Conservation (phyloP, 2,797 vertebrate species). For the Rhodeus uyekii region DNA sequence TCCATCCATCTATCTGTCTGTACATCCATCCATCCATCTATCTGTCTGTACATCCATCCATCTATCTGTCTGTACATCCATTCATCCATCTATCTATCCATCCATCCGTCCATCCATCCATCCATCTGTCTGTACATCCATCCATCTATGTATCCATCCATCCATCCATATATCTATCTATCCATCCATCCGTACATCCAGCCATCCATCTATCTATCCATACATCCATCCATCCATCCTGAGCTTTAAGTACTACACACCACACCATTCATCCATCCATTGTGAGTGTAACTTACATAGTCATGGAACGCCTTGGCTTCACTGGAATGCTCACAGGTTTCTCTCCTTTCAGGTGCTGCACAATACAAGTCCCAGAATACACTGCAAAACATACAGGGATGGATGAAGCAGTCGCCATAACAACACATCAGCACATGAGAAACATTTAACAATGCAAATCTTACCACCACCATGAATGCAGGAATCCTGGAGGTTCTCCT, state of each 20-base stretch:
- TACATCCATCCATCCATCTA: not conserved
- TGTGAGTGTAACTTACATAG: conserved; percentile 78
- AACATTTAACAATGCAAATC: conserved; percentile 54
- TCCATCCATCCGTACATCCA: too few relatives aligned
- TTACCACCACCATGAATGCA: conserved; percentile 96
- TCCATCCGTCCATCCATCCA: too few relatives aligned
- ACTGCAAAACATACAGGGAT: conserved; percentile 65
- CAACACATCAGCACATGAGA: not conserved
- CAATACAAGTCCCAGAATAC: conserved; percentile 92
- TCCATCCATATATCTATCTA: too few relatives aligned
- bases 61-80: too few relatives aligned
- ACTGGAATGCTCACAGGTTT: conserved; percentile 88
- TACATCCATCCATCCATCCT: not conserved
- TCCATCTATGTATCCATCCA: not conserved
- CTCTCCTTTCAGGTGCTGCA: conserved; percentile 86
- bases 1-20: not conserved
- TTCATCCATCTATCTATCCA: too few relatives aligned
- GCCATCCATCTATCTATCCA: not conserved
- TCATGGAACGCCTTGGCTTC: conserved; percentile 91
- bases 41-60: too few relatives aligned
- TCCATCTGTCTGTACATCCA: too few relatives aligned
- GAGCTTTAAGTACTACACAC: too few relatives aligned
- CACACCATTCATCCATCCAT: not conserved
- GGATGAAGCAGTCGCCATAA: not conserved
- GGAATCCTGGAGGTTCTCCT: conserved; percentile 90